phyloP scores from a whole-genome alignment of 2,888 invertebrate genomes.

The Minunthozetes semirufus region DNA sequence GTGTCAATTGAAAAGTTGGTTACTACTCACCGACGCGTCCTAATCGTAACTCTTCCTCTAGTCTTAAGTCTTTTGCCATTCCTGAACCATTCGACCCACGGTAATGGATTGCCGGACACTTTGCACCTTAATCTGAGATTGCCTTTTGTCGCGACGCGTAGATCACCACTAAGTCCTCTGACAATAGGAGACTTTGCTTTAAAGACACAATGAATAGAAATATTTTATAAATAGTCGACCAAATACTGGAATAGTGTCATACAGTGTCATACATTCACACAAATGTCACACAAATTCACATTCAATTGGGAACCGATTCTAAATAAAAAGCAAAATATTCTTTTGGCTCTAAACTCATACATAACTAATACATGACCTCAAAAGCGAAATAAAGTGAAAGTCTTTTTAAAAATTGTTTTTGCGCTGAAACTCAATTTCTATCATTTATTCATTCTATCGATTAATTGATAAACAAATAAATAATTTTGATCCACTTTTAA shows the following conservation, averaged over 20 bases:
- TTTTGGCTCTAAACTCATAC: neutral
- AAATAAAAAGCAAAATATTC: slow-evolving; percentile 7
- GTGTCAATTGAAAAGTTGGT: slow-evolving; percentile 1
- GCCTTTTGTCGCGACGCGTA: slow-evolving; percentile 36
- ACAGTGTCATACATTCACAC: neutral
- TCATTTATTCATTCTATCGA: neutral
- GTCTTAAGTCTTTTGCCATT: slow-evolving; percentile 42
- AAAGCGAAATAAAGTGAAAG: neutral
- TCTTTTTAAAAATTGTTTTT: neutral
- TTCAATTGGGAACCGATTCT: neutral
- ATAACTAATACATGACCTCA: neutral
- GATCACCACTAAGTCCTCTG: slow-evolving; percentile 37
- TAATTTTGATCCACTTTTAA: neutral
- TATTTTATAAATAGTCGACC: slow-evolving; percentile 21
- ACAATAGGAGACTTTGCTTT: slow-evolving; percentile 41
- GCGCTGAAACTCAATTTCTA: neutral
- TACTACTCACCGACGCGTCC: slow-evolving; percentile 42
- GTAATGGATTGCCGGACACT: slow-evolving; percentile 42
- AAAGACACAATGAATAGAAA: slow-evolving; percentile 26
- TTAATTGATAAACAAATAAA: slow-evolving; percentile 11
- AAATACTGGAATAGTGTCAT: slow-evolving; percentile 5
- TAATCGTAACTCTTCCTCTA: slow-evolving; percentile 42
- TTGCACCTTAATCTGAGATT: slow-evolving; percentile 42
- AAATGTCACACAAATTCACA: slow-evolving; percentile 15
- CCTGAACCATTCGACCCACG: slow-evolving; percentile 44